Evolutionary conservation across 2,797 vertebrate species (phyloP), one percentile per base, ranked within the genome.

Genomic region (Gadopsis bispinosus): DNA sequence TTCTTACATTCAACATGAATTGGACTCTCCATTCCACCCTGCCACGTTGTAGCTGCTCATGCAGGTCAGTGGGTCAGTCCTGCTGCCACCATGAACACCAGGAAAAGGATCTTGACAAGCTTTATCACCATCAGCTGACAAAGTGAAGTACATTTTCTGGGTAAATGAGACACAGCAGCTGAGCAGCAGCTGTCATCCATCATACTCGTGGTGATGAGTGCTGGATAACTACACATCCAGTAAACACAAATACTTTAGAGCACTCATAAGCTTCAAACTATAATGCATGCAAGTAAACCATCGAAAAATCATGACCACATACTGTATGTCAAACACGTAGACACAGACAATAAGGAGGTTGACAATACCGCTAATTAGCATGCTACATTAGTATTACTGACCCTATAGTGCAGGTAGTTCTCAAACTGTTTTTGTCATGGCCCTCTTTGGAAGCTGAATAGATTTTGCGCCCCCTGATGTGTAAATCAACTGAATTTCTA

Each of bases 121-220:
- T 86, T 88, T 89, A 84, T 90, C 89, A 77, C 80, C 77, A 80
- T 79, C 83, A 83, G 69, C 79, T 87, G 88, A 92, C 90, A 90
- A 87, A 87, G 76, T 77, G 70, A 84, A 88, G 76, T 72, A 84
- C 79, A 90, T 89, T 89, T 90, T 89, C 85, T 81, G 77, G 84
- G 83, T 75, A 87, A 92, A 89, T 88, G 84, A 85, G 83, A 90
- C 69, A 68, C 80, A 87, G 83, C 73, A 77, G 83, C 81, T n/a
- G 16, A 85, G 74, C 59, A 83, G 81, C 83, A 84, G 83, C 83
- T 83, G 84, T 79, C 88, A 89, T 90, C 84, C 83, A 83, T 91
- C 83, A 91, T 35, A 68, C 48, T 76, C 29, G 31, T 80, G 75
- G 64, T 70, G 83, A 84, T 82, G 71, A 83, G 75, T 73, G 68